Evolutionary conservation across 2,113 vertebrate genomes (phyloP), one percentile per base, ranked within the genome.

Genomic region (Chamaea fasciata): DNA sequence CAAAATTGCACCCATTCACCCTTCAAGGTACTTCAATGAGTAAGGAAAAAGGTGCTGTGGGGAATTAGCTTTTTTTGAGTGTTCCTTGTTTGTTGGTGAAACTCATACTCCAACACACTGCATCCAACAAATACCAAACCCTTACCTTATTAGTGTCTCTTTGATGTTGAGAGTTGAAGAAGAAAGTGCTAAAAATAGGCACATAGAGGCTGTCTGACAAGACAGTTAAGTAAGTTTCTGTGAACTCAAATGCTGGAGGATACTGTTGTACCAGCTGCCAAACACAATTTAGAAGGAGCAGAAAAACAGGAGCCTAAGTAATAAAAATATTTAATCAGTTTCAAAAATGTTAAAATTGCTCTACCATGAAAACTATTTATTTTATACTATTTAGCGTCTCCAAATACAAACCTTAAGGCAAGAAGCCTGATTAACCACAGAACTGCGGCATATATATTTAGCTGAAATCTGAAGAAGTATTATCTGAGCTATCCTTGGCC

Each of bases 181-280:
- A 98, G 96, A 99, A 99, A 80, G 99, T 99, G 97, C 98, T 98
- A 94, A 99, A 99, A 91, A 99, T 97, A 47, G 99, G 98, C 62
- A 99, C 97, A 41, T 99, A 98, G 21, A 99, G 77, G 92, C 98
- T 99, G 92, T 99, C 99, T 15, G 99, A 99, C 95, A 99, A 85
- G 44, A 99, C 98, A 7, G 98, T 99, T 97, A 99, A 96, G 91
- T 98, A 99, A 14, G 99, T 99, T 97, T 99, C 98, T 3, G 98
- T 98, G 97, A 99, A 99, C 86, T 99, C 98, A 94, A 99, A 99
- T 5, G 99, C 98, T 15, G 98, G 97, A 55, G 98, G 96, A 80
- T 99, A 97, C 90, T 99, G 99, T 76, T 98, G 98, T 35, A 98
- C 91, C 69, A 99, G 93, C 96, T 99, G 98, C 98, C 98, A 99